Evolutionary conservation across 2,888 invertebrate species (phyloP), one percentile per base, ranked within the genome.

Genomic region (Lacanobia wlatinum): DNA sequence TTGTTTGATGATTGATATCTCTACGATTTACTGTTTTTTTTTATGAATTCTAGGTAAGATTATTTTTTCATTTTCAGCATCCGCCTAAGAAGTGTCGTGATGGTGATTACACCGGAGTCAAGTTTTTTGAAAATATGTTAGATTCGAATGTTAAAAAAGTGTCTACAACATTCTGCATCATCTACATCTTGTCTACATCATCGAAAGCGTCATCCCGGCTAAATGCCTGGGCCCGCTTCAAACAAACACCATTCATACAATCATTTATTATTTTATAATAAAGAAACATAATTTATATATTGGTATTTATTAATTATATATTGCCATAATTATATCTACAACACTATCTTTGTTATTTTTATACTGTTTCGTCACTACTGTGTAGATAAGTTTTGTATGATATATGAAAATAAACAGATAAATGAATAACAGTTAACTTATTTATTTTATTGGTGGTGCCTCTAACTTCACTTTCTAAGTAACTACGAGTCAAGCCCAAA

Each of bases 41-140:
- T 48, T 48, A 14, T 48, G 1, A 1, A 48, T n/a, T n/a, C n/a
- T n/a, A n/a, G n/a, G n/a, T 16, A 48, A 18, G 18, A 43, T 48
- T 18, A 48, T n/a, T 21, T 63, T 74, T 73, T 74, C 65, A 48
- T 65, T 91, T 90, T n/a, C 90, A 93, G 93, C 93, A 43, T 90
- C 93, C 80, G 93, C 93, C 80, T 92, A 87, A 89, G 43, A 69
- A 70, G 38, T 55, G 38, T 16, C 64, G n/a, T 67, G 12, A 67
- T 63, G 72, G 21, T 70, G 43, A n/a, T 60, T 53, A 66, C 21
- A 71, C 14, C 10, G 43, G 63, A 74, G 23, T 62, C 38, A 62
- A 21, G 60, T 40, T 53, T 59, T 14, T n/a, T 28, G 14, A 64
- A 62, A 58, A 50, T 18, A 46, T 48, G 21, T 62, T 28, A 28